Evolutionary conservation across 30 jellyfish, hydroid and myxozoan species (phyloP).

Genomic region (Hydra vulgaris): DNA sequence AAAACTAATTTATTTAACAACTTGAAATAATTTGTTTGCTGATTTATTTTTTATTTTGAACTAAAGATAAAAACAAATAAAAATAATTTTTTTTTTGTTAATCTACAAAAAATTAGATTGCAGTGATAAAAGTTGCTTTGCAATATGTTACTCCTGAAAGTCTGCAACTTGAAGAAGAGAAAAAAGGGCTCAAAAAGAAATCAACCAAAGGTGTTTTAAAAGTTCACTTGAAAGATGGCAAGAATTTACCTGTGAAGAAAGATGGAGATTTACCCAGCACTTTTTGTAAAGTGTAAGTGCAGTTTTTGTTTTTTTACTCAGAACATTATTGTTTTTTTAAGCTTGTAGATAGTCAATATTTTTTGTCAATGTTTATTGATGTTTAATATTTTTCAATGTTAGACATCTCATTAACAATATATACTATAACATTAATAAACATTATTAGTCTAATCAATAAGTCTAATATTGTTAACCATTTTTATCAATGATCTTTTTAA

Average conservation of each 20-base stretch:
- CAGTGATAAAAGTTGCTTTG: slow-evolving; percentile 15
- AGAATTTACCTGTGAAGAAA: slow-evolving; percentile 31
- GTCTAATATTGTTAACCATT: too few species aligned
- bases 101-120: not conserved
- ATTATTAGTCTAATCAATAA: too few species aligned
- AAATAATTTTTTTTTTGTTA: not conserved
- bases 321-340: not conserved
- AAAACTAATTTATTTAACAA: too few species aligned
- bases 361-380: too few species aligned
- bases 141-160: slow-evolving; percentile 21
- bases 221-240: slow-evolving; percentile 50
- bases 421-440: too few species aligned
- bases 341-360: not conserved
- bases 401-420: too few species aligned
- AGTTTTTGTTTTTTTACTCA: slow-evolving; percentile 1
- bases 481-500: too few species aligned
- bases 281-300: slow-evolving; percentile 72
- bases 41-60: too few species aligned
- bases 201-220: slow-evolving; percentile 41
- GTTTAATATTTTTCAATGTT: too few species aligned
- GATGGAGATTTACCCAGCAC: slow-evolving; percentile 70
- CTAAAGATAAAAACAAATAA: too few species aligned
- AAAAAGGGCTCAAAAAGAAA: slow-evolving; percentile 25
- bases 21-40: too few species aligned
- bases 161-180: slow-evolving; percentile 5